Base-by-base conservation (phyloP, 2,797 vertebrate genomes). In the Sarcoramphus papa region DNA sequence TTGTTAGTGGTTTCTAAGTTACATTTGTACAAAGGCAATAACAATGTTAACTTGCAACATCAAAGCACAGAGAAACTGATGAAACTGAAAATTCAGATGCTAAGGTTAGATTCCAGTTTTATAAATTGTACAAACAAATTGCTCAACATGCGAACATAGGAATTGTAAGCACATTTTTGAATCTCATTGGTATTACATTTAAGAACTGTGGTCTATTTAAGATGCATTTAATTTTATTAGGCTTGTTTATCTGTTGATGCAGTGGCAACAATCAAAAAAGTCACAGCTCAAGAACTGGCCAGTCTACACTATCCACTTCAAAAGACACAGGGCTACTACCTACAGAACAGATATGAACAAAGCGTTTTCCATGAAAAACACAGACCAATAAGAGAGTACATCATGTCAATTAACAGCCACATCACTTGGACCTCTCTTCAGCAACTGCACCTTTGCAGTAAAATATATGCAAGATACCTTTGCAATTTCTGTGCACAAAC, bases 361-460 rank as follows among this genome's bases (percentile, higher is more conserved):
- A 76, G 47, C 20, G 45, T 45, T 87, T 67, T 47, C 77, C 68
- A 48, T 13, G 4, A 56, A 53, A 91, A 92, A 53, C 14, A 33
- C 1, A 12, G 41, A 50, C 35, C 35, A 67, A 0, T 7, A 77
- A 41, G 31, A 91, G 20, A 2, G 3, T 2, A 51, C 14, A 21
- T 18, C 30, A 12, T 1, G 10, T 43, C 51, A 69, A 25, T 23
- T 43, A 63, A 22, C n/a, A 64, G 43, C 54, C 40, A 75, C 40
- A 27, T 59, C 68, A 28, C 43, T 37, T 4, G 2, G 33, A 70
- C 11, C 48, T 69, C 33, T 43, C n/a, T 37, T 27, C 25, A 84
- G 65, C 30, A 62, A 57, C 24, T n/a, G 57, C 37, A 84, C 9
- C 43, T 92, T 27, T 15, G 48, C 35, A 72, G 19, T 21, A 48